A percentile compares a stretch with the other conserved stretches of the same genome.
Evolutionary conservation across 2,797 vertebrate species (phyloP).

Genomic region (Myotis findleyi): DNA sequence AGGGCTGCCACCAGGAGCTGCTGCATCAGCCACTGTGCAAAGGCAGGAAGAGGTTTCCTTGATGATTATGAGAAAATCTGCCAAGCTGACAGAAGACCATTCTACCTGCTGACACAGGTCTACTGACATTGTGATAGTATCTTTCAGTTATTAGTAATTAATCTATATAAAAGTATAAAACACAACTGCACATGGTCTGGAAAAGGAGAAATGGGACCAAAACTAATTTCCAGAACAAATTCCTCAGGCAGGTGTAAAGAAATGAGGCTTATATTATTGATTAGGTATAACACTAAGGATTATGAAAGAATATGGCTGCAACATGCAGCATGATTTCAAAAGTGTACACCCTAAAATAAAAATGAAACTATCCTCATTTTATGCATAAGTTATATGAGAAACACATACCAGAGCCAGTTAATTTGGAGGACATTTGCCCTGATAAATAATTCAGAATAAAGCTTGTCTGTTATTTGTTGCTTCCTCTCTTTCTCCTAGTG

Average conservation of each 20-base stretch:
- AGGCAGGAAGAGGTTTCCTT: neutral
- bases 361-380: neutral
- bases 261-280: neutral
- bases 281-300: neutral
- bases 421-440: neutral
- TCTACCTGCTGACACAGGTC: neutral
- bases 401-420: neutral
- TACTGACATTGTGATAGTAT: neutral
- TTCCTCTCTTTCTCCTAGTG: neutral
- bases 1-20: neutral
- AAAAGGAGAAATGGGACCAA: neutral
- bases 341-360: neutral
- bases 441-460: neutral
- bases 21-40: fast-evolving
- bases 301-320: neutral
- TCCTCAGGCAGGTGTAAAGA: neutral
- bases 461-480: neutral
- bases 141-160: neutral
- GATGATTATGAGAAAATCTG: neutral
- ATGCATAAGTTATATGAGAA: neutral
- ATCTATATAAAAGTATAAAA: neutral
- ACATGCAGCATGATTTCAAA: neutral
- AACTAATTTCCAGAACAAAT: neutral
- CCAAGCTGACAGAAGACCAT: fast-evolving
- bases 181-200: neutral